Conservation (phyloP, 2,888 invertebrate genomes). For the Caenorhabditis zanzibari region DNA sequence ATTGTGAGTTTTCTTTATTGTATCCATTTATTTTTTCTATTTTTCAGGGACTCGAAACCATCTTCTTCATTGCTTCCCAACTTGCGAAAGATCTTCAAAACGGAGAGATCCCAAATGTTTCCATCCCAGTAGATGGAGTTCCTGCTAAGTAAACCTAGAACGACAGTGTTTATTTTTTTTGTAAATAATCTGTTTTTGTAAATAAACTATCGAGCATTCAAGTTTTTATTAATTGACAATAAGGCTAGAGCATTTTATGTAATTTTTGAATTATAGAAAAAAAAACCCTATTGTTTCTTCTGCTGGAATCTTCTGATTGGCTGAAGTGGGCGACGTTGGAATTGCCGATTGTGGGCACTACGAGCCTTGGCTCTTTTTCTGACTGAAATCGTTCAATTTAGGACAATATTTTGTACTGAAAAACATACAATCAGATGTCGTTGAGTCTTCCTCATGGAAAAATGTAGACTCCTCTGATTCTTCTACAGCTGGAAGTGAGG, state of each 20-base stretch:
- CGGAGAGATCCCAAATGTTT: neutral
- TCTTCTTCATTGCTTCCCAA: neutral
- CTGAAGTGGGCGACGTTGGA: slow-evolving; percentile 50
- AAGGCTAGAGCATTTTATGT: too few species aligned
- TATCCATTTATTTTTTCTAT: neutral
- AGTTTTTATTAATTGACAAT: neutral
- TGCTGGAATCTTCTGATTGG: slow-evolving; percentile 53
- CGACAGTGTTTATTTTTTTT: too few species aligned
- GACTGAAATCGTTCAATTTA: slow-evolving; percentile 15
- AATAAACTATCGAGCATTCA: neutral
- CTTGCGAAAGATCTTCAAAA: too few species aligned
- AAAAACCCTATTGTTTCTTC: slow-evolving; percentile 38
- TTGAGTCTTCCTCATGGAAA: neutral
- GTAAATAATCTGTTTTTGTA: too few species aligned
- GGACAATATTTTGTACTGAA: neutral
- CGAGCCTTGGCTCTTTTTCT: slow-evolving; percentile 47
- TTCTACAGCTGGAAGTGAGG: slow-evolving; percentile 8
- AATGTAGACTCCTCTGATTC: slow-evolving; percentile 2
- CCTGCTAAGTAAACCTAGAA: neutral
- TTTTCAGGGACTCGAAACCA: neutral
- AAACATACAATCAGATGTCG: neutral
- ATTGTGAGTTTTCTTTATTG: neutral
- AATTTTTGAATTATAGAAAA: too few species aligned
- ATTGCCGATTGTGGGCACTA: slow-evolving; percentile 38
- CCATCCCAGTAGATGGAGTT: neutral